Evolutionary conservation across 2,113 vertebrate genomes (phyloP).

Genomic region (Nycticryphes semicollaris): DNA sequence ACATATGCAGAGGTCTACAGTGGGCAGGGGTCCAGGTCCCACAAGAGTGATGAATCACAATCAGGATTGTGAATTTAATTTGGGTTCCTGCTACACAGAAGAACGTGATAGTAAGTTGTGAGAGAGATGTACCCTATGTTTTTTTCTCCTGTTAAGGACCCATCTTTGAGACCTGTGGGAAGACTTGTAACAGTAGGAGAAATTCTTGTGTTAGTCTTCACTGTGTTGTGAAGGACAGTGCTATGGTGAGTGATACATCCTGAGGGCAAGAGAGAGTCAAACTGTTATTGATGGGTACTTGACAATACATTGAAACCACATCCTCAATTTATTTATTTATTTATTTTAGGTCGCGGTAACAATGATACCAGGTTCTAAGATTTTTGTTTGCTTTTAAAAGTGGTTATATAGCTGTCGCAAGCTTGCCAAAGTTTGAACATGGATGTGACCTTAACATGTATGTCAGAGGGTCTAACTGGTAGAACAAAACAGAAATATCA

Average conservation of each 20-base stretch:
- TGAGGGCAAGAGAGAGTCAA: neutral
- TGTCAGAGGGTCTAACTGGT: neutral
- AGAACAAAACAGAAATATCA: neutral
- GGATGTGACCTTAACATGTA: neutral
- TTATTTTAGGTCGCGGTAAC: neutral
- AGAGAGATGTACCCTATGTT: neutral
- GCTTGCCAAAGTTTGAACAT: neutral
- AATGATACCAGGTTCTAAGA: neutral
- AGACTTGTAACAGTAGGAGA: neutral
- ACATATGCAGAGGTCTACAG: neutral
- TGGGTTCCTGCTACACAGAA: neutral
- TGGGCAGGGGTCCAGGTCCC: neutral
- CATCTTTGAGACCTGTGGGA: neutral
- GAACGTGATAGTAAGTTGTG: neutral
- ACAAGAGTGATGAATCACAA: neutral
- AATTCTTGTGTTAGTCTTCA: neutral
- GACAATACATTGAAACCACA: neutral
- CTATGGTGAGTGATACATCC: neutral
- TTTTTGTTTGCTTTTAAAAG: neutral
- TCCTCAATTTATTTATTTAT: neutral
- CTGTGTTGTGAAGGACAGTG: neutral
- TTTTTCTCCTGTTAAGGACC: neutral
- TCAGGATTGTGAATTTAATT: neutral
- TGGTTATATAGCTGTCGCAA: neutral
- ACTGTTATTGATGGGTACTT: neutral